These are phyloP conservation scores for Emydocephalus ijimae DNA, from an alignment of 2,113 vertebrate species.

Conservation along the genomic window DNA sequence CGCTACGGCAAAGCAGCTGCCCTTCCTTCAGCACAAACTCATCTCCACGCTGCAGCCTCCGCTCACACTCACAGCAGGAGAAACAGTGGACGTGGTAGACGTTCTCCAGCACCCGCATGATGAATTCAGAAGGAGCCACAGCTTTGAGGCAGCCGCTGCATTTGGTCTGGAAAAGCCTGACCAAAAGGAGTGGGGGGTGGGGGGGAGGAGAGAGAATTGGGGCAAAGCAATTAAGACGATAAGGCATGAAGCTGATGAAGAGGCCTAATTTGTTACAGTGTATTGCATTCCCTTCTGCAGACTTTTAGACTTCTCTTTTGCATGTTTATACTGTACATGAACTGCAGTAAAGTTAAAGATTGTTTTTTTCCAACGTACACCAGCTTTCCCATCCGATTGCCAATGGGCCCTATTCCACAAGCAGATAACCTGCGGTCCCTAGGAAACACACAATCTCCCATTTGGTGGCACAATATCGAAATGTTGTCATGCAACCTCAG, in stretches of 20 bases:
- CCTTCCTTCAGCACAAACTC: constrained; percentile 91
- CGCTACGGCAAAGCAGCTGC: constrained; percentile 84
- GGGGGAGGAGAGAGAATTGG: not conserved
- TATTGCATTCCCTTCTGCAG: not conserved
- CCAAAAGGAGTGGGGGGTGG: not conserved
- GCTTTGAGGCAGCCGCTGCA: constrained; percentile 86
- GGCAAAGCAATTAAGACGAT: not conserved
- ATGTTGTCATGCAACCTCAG: not conserved
- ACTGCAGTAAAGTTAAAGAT: not conserved
- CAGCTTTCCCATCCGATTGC: not conserved
- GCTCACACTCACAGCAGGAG: constrained; percentile 89
- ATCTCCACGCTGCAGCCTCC: constrained; percentile 82
- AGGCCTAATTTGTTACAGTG: not conserved
- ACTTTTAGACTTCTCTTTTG: not conserved
- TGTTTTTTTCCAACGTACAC: not conserved
- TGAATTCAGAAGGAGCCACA: constrained; percentile 83
- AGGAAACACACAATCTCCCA: not conserved
- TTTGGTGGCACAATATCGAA: not conserved
- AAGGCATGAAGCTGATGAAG: not conserved
- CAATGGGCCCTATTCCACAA: not conserved
- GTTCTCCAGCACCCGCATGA: constrained; percentile 85
- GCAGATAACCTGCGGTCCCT: not conserved
- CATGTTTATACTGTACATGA: not conserved
- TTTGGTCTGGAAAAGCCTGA: constrained; percentile 85
- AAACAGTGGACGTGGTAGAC: constrained; percentile 89